A percentile compares a stretch with the other conserved stretches of the same genome.
These are phyloP conservation scores for Typhlichthys subterraneus DNA, from an alignment of 2,797 vertebrate species.

Conservation along the genomic window DNA sequence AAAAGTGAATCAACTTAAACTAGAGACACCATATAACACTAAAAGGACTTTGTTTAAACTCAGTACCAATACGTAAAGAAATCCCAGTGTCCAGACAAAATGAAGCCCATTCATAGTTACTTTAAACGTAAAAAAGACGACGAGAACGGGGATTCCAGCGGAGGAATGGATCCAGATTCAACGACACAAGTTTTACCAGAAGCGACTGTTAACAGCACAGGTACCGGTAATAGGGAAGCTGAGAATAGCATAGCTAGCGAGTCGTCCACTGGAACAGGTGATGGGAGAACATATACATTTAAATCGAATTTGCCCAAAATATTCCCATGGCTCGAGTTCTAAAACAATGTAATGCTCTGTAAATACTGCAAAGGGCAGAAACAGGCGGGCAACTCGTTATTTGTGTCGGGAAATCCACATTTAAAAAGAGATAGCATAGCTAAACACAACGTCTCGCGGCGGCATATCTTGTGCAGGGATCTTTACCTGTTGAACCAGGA, in stretches of 20 bases:
- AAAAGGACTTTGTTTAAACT: no score
- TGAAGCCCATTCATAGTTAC: conserved; percentile 2
- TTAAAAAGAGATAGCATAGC: conserved; percentile 13
- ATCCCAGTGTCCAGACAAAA: no score
- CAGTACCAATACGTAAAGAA: no score
- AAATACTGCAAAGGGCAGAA: conserved; percentile 15
- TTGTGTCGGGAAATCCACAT: conserved; percentile 9
- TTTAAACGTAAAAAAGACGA: background rate
- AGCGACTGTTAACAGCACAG: background rate
- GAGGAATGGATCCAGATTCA: background rate
- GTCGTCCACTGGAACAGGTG: conserved; percentile 9
- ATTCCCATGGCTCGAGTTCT: conserved; percentile 11
- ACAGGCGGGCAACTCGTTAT: conserved; percentile 2
- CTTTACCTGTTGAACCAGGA: conserved; percentile 6
- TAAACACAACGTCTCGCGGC: conserved; percentile 10
- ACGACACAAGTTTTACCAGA: background rate
- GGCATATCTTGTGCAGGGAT: conserved; percentile 16
- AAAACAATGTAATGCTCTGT: conserved; percentile 4
- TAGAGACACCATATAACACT: no score
- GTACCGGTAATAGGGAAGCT: background rate
- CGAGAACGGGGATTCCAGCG: background rate
- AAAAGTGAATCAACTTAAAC: no score
- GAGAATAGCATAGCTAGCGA: conserved; percentile 3
- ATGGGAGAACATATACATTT: conserved; percentile 10
- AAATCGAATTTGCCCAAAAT: conserved; percentile 11